Evolutionary conservation across 2,888 invertebrate genomes (phyloP).

Genomic region (Merodon equestris): DNA sequence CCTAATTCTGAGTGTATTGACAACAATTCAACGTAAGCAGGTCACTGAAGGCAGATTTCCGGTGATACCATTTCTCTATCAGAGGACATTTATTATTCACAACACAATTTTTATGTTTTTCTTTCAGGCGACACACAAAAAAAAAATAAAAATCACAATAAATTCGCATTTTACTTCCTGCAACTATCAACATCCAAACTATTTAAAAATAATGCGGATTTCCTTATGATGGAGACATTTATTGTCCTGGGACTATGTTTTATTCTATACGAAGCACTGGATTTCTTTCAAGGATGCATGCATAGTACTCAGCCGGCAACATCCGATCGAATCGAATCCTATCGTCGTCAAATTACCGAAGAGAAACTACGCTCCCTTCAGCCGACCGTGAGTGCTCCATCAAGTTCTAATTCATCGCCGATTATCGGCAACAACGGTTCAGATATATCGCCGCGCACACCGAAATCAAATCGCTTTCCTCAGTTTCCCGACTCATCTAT

Average conservation of each 20-base stretch:
- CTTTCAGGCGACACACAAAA: constrained; percentile 42
- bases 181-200: constrained; percentile 27
- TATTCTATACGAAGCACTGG: constrained; percentile 84
- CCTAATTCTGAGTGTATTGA: no score
- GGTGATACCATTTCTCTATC: neutral
- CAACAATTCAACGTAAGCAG: neutral
- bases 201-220: constrained; percentile 68
- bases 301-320: constrained; percentile 76
- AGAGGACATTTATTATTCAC: constrained; percentile 14
- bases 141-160: neutral
- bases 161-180: neutral
- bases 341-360: constrained; percentile 78
- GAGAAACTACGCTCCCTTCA: constrained; percentile 67
- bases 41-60: constrained; percentile 24
- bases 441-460: constrained; percentile 69
- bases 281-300: constrained; percentile 81
- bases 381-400: constrained; percentile 72
- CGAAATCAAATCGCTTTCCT: constrained; percentile 72
- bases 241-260: constrained; percentile 84
- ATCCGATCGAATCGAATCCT: constrained; percentile 77
- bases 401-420: constrained; percentile 78
- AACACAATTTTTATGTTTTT: constrained; percentile 38
- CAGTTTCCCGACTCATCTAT: constrained; percentile 44
- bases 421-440: constrained; percentile 70
- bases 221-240: constrained; percentile 83